Base-by-base conservation (phyloP, 2,888 invertebrate genomes). In the Syrphus vitripennis region DNA sequence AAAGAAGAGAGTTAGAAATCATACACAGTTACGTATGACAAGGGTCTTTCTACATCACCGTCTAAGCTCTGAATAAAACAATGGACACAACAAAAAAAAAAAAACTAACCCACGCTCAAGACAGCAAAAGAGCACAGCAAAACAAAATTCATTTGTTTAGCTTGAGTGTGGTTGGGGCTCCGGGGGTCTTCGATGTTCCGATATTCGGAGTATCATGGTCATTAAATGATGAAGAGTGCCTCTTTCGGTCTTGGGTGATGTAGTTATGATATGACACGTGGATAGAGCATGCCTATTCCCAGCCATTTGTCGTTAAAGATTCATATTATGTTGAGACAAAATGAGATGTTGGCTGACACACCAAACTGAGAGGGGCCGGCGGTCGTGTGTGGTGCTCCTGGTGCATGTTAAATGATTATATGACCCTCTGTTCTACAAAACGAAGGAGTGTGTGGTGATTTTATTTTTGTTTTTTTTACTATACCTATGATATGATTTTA, bases 221-320 rank as follows among this genome's bases (percentile, higher is more conserved):
- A 48, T 48, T 76, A 70, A 63, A 70, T 57, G 31, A 75, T 31
- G 53, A 24, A 19, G 59, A 59, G 40, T 34, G 40, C 48, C 37
- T 55, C 34, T 31, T 45, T 45, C 19, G 45, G 14, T 5, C 40
- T 19, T 61, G 45, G 37, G 63, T 42, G 24, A 24, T 77, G 31
- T 50, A 16, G 48, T 50, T 42, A 24, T 19, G 53, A 77, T 42
- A 24, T 19, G 53, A 77, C 77, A 72, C 82, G 77, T 77, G 82
- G 82, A 82, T 82, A 34, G 24, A 40, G 77, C 72, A 53, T 77
- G 67, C 34, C 67, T 53, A 53, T 77, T 59, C 34, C 67, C 45
- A 77, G 67, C n/a, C 42, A 59, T 57, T 65, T 77, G 71, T 71
- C 48, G 81, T 81, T 76, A 70, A 76, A 76, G 71, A 77, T 59